These are phyloP conservation scores for Aramus guarauna DNA, from an alignment of 2,113 vertebrate genomes.

Conservation along the genomic window DNA sequence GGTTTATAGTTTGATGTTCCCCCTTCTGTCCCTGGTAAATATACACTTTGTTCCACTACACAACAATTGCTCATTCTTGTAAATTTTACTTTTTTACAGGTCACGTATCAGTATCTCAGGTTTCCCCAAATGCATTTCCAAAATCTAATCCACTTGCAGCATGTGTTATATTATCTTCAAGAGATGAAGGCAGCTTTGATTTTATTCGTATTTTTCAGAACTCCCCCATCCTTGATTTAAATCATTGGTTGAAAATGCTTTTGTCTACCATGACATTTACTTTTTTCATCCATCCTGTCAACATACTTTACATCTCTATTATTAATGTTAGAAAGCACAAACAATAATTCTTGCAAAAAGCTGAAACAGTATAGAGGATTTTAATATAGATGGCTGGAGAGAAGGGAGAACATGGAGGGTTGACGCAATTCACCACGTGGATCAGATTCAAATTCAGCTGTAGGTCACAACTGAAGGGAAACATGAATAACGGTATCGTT, in stretches of 20 bases:
- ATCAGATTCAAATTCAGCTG: neutral
- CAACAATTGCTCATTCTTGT: too few species aligned
- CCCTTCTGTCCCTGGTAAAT: too few species aligned
- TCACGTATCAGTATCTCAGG: neutral
- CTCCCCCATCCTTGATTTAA: neutral
- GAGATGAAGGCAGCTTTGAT: neutral
- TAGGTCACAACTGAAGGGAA: neutral
- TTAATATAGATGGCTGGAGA: neutral
- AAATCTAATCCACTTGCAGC: neutral
- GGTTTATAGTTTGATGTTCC: too few species aligned
- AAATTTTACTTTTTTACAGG: too few species aligned
- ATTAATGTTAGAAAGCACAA: neutral
- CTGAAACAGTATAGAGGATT: neutral
- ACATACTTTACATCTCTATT: neutral
- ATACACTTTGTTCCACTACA: too few species aligned
- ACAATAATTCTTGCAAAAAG: neutral
- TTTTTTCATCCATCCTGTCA: neutral
- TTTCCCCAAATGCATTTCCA: neutral
- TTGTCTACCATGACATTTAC: neutral
- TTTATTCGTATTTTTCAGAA: neutral
- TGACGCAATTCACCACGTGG: neutral
- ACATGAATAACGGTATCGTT: fast-evolving
- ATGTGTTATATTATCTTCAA: neutral
- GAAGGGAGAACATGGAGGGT: neutral
- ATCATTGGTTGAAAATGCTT: neutral